A percentile compares a stretch with the other conserved stretches of the same genome.
Evolutionary conservation across 1,140 invertebrate species (phyloP).

Genomic region (Mya arenaria): DNA sequence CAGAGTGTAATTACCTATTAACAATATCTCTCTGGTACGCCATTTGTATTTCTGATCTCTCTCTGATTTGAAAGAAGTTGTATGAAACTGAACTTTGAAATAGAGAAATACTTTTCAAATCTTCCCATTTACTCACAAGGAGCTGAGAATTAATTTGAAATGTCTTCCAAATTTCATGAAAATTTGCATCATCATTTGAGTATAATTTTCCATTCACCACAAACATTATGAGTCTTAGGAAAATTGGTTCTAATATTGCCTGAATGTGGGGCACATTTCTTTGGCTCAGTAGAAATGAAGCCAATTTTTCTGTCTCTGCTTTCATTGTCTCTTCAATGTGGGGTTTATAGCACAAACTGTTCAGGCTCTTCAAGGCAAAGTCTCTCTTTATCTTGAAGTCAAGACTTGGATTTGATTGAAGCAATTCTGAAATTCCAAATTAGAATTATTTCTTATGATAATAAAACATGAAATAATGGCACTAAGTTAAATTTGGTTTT

Average conservation of each 20-base stretch:
- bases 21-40: slow-evolving; percentile 63
- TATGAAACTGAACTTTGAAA: slow-evolving; percentile 58
- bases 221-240: slow-evolving; percentile 67
- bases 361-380: slow-evolving; percentile 63
- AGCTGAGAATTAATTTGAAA: slow-evolving; percentile 55
- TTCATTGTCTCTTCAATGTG: slow-evolving; percentile 64
- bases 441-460: too few relatives aligned
- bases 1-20: too few relatives aligned
- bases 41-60: slow-evolving; percentile 50
- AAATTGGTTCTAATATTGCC: slow-evolving; percentile 61
- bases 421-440: slow-evolving; percentile 72
- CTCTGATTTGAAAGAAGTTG: slow-evolving; percentile 46
- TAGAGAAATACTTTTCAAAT: slow-evolving; percentile 60
- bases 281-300: slow-evolving; percentile 59
- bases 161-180: slow-evolving; percentile 65
- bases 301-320: slow-evolving; percentile 60
- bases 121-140: slow-evolving; percentile 49
- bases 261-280: slow-evolving; percentile 62
- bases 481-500: too few relatives aligned
- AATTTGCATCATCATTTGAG: slow-evolving; percentile 61
- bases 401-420: slow-evolving; percentile 64
- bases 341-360: slow-evolving; percentile 58
- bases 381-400: slow-evolving; percentile 63
- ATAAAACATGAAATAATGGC: too few relatives aligned
- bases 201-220: slow-evolving; percentile 71